phyloP scores from a whole-genome alignment of 2,888 invertebrate species.

The Pollenia amentaria region DNA sequence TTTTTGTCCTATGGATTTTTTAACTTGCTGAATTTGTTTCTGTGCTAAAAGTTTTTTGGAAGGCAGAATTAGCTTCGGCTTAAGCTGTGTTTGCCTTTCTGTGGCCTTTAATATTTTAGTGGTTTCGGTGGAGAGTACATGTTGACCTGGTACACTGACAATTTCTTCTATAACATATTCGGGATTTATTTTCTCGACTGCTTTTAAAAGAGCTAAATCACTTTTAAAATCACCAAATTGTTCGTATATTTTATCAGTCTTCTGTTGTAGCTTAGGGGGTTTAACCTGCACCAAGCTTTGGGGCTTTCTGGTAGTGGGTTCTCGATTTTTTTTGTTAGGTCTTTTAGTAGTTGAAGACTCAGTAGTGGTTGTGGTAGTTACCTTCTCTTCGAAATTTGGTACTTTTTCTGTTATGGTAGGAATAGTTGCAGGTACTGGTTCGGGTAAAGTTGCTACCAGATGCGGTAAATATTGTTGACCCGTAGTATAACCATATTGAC shows the following conservation, averaged over 20 bases:
- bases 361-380: constrained; percentile 61
- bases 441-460: constrained; percentile 49
- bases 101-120: constrained; percentile 50
- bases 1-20: constrained; percentile 27
- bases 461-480: constrained; percentile 53
- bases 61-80: not conserved
- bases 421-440: constrained; percentile 12
- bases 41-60: too few relatives aligned
- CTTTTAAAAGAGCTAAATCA: constrained; percentile 79
- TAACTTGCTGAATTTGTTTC: not conserved
- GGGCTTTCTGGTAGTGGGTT: constrained; percentile 77
- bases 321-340: constrained; percentile 74
- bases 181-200: constrained; percentile 81
- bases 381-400: not conserved
- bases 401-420: constrained; percentile 1
- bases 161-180: constrained; percentile 82
- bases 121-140: constrained; percentile 75
- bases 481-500: constrained; percentile 69
- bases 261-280: constrained; percentile 76
- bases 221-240: constrained; percentile 75
- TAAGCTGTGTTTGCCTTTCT: constrained; percentile 1
- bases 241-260: constrained; percentile 9
- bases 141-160: constrained; percentile 80
- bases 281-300: constrained; percentile 62
- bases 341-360: constrained; percentile 58